Evolutionary conservation across 2,113 vertebrate genomes (phyloP).

Genomic region (Hippopotamus amphibius): DNA sequence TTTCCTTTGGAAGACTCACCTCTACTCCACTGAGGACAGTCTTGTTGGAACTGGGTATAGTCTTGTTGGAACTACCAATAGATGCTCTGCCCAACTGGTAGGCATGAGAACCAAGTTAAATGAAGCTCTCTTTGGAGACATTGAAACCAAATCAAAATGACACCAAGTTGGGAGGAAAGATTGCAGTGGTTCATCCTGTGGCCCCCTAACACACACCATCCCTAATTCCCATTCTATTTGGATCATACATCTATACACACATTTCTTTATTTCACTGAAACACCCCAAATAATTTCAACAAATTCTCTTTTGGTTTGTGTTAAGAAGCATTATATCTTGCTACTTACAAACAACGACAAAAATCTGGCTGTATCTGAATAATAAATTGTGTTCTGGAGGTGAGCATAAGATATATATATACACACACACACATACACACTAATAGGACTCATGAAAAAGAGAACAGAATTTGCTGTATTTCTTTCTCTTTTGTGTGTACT

Average conservation of each 20-base stretch:
- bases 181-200: neutral
- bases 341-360: neutral
- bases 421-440: neutral
- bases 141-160: neutral
- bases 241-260: neutral
- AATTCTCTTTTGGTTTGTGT: neutral
- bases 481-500: neutral
- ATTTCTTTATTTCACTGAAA: neutral
- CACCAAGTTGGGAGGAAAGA: neutral
- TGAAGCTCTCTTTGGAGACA: neutral
- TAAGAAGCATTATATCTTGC: neutral
- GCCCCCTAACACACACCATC: neutral
- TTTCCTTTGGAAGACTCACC: neutral
- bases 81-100: neutral
- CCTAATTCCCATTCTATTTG: neutral
- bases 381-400: neutral
- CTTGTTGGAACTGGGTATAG: neutral
- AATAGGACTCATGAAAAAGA: neutral
- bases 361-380: neutral
- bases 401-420: neutral
- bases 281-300: neutral
- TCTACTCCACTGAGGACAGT: neutral
- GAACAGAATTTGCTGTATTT: neutral
- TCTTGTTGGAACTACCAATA: neutral
- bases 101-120: neutral